Percentiles rank a stretch among this genome's conserved stretches.
phyloP scores from a whole-genome alignment of 2,888 invertebrate species.

The Synergus itoensis region DNA sequence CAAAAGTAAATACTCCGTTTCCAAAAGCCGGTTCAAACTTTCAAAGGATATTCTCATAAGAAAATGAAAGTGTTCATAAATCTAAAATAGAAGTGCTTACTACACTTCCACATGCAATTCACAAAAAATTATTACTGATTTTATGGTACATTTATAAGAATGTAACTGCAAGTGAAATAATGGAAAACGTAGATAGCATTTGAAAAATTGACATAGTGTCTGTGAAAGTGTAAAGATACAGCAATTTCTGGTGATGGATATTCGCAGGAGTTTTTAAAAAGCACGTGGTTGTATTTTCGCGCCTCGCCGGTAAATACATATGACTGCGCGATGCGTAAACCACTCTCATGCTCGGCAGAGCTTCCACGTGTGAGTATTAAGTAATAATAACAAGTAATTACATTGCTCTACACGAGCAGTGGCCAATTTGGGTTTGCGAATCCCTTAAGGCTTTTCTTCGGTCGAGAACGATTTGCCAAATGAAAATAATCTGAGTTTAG shows the following conservation, averaged over 20 bases:
- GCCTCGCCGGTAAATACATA: constrained; percentile 19
- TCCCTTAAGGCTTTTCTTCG: background rate
- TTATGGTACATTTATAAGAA: too few species aligned
- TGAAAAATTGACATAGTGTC: background rate
- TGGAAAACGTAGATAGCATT: background rate
- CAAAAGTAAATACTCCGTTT: background rate
- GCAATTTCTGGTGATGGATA: background rate
- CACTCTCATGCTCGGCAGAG: constrained; percentile 22
- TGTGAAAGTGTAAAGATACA: background rate
- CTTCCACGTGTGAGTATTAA: constrained; percentile 24
- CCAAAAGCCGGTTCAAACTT: background rate
- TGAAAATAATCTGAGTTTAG: constrained; percentile 35
- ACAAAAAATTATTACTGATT: too few species aligned
- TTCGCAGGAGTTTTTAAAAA: constrained; percentile 16
- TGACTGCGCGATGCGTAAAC: constrained; percentile 29
- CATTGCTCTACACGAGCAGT: constrained; percentile 19
- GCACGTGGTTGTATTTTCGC: constrained; percentile 26
- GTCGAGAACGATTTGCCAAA: constrained; percentile 32
- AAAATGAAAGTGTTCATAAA: too few species aligned
- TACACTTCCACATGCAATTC: too few species aligned
- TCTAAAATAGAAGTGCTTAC: too few species aligned
- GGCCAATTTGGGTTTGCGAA: background rate
- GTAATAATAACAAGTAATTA: background rate
- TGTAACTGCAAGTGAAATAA: background rate
- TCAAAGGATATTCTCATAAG: background rate